These are phyloP conservation scores for Heterocephalus glaber DNA, from an alignment of 2,113 vertebrate genomes.

Conservation along the genomic window DNA sequence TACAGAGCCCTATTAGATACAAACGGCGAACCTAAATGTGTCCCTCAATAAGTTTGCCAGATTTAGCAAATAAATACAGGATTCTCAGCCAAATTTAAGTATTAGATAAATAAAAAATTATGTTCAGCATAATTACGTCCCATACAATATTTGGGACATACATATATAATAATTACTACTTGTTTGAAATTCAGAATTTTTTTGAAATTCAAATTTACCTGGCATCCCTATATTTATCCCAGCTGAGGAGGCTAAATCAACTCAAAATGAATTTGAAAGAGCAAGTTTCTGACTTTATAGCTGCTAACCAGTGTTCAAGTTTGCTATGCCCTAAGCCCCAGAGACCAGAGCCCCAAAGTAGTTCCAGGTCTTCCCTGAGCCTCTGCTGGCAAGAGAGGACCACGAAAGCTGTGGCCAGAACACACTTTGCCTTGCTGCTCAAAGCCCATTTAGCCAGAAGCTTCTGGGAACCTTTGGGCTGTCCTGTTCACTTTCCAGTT, in stretches of 20 bases:
- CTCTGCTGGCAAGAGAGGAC: neutral
- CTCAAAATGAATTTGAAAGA: neutral
- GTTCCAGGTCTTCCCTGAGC: neutral
- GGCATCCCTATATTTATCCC: neutral
- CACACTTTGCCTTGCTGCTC: neutral
- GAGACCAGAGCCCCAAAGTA: neutral
- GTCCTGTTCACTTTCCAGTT: neutral
- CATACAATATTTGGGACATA: neutral
- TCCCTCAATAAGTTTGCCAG: neutral
- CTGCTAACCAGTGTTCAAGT: neutral
- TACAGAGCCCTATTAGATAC: neutral
- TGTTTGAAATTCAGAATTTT: no score
- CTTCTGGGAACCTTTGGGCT: neutral
- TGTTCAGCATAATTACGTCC: neutral
- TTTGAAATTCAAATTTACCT: neutral
- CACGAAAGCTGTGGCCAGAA: neutral
- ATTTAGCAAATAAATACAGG: neutral
- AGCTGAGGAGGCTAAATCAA: neutral
- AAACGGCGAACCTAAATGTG: neutral
- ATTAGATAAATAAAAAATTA: neutral
- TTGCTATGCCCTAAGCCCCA: neutral
- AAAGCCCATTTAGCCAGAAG: neutral
- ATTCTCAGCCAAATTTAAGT: slow-evolving; percentile 14
- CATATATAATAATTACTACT: neutral
- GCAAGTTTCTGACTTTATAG: neutral